Conservation (phyloP, 2,888 invertebrate species). For the Monopis laevigella region DNA sequence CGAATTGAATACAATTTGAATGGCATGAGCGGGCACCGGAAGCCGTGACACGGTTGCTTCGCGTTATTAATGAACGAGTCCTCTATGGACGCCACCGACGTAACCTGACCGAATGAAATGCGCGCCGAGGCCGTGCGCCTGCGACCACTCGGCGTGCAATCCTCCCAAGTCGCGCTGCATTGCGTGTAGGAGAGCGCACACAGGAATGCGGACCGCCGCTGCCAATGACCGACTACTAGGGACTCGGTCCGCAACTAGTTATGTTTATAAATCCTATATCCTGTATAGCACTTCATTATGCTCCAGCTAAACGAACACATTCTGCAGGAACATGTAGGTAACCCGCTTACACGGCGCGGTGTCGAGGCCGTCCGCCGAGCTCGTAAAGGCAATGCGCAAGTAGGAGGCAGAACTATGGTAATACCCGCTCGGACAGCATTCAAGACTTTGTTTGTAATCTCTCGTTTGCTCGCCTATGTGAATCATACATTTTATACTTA, state of each 20-base stretch:
- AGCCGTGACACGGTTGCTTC: constrained; percentile 47
- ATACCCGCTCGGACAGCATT: constrained; percentile 1
- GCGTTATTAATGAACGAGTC: constrained; percentile 45
- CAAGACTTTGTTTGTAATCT: too few relatives aligned
- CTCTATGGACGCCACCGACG: constrained; percentile 10
- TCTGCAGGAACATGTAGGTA: neutral
- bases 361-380: constrained; percentile 4
- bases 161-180: constrained; percentile 3
- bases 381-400: constrained; percentile 3
- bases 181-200: constrained; percentile 28
- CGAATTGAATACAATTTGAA: constrained; percentile 54
- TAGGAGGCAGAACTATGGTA: constrained; percentile 2
- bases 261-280: constrained; percentile 11
- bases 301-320: too few relatives aligned
- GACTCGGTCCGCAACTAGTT: constrained; percentile 31
- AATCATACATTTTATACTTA: too few relatives aligned
- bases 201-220: constrained; percentile 63
- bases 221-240: constrained; percentile 62
- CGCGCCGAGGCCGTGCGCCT: constrained; percentile 16
- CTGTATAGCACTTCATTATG: constrained; percentile 3
- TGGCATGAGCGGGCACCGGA: constrained; percentile 41
- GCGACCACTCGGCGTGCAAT: neutral
- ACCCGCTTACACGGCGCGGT: neutral
- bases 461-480: too few relatives aligned
- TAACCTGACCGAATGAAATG: constrained; percentile 24